Base-by-base conservation (phyloP, 2,888 invertebrate genomes). In the Platycheirus albimanus region DNA sequence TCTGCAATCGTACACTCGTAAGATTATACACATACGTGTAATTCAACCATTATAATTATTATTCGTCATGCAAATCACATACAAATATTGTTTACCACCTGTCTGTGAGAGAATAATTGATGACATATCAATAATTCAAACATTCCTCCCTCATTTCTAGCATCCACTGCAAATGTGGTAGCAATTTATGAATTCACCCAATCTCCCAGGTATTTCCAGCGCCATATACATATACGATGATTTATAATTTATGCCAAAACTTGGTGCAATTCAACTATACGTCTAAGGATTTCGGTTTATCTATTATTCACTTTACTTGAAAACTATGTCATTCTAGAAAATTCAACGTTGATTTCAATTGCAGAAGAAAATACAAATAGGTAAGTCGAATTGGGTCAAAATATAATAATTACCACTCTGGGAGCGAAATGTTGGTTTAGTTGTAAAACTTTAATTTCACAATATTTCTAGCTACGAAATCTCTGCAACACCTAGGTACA, bases 221-320 rank as follows among this genome's bases (percentile, higher is more conserved):
- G 13, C 2, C 0, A 11, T 6, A 38, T 56, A 45, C n/a, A n/a
- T n/a, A n/a, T n/a, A n/a, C n/a, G n/a, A n/a, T n/a, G n/a, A n/a
- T 63, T 69, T 17, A 69, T 76, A 76, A 38, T 61, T 76, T 19
- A 61, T 76, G 24, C 61, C 36, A 30, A n/a, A 51, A 33, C 52
- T 15, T 52, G 5, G 30, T 20, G 15, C 28, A 56, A 41, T 11
- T 47, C 41, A 52, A 6, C 15, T 47, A n/a, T n/a, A n/a, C n/a
- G 28, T 20, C 13, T 19, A 30, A 54, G 24, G 76, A 61, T 54
- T 54, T 3, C 20, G 43, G 30, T 36, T 13, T 10, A 64, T 77
- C 33, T 19, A 77, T 71, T 56, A 71, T 58, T 38, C 64, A 71
- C 13, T 56, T 17, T 3, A 11, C 10, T 30, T 58, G 28, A 30